phyloP scores from a whole-genome alignment of 1,140 invertebrate genomes.

The Papilio xuthus region DNA sequence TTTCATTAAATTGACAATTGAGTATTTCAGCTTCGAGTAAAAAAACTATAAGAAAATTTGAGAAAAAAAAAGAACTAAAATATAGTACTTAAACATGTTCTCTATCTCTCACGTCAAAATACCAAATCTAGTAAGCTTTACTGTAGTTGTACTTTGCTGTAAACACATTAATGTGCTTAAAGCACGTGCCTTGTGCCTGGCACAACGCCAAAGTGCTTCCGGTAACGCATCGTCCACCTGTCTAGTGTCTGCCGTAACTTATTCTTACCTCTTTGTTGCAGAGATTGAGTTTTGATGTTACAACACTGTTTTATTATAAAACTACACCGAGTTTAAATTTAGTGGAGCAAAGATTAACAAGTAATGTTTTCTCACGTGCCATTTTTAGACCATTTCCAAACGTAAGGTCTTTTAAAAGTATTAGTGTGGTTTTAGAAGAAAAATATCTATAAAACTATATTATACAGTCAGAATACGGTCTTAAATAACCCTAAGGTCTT shows the following conservation, averaged over 20 bases:
- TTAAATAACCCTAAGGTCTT: too few species aligned
- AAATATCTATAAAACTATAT: too few species aligned
- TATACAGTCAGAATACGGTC: too few species aligned
- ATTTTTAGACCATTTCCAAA: too few species aligned
- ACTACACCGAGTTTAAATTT: background rate
- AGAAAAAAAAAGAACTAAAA: too few species aligned
- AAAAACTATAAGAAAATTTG: too few species aligned
- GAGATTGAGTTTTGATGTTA: background rate
- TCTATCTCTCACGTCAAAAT: background rate
- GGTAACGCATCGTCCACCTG: background rate
- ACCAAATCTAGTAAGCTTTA: background rate
- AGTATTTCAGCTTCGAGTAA: too few species aligned
- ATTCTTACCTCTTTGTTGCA: background rate
- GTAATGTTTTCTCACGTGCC: background rate
- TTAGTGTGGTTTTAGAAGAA: too few species aligned
- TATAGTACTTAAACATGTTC: too few species aligned
- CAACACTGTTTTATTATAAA: background rate
- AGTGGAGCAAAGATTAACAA: background rate
- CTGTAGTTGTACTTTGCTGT: background rate
- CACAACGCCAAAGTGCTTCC: conserved; percentile 7
- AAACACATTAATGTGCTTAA: background rate
- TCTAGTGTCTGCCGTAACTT: background rate
- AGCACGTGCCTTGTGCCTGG: conserved; percentile 1
- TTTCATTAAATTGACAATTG: background rate
- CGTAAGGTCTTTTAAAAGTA: too few species aligned